These are phyloP conservation scores for Ictalurus furcatus DNA, from an alignment of 2,113 vertebrate species.

Conservation along the genomic window DNA sequence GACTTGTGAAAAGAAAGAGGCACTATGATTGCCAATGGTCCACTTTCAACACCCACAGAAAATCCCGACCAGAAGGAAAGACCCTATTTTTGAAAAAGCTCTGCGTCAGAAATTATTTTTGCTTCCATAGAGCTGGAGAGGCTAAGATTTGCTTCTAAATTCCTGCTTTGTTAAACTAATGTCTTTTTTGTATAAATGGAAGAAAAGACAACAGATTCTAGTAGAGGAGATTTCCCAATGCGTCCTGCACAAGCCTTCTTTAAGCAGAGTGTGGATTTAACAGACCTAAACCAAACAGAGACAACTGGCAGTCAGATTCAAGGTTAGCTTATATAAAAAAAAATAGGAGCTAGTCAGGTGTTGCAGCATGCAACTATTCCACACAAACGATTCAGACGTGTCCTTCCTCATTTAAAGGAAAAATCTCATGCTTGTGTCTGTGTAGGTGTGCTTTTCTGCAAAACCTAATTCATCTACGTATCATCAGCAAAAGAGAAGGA, in stretches of 20 bases:
- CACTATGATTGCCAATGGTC: slow-evolving; percentile 38
- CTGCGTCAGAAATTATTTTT: slow-evolving; percentile 36
- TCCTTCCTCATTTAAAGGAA: slow-evolving; percentile 59
- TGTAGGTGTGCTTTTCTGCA: slow-evolving; percentile 46
- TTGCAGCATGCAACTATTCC: slow-evolving; percentile 57
- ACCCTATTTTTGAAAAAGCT: slow-evolving; percentile 61
- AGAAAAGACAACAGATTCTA: slow-evolving; percentile 55
- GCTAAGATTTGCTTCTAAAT: slow-evolving; percentile 52
- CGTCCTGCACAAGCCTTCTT: slow-evolving; percentile 42
- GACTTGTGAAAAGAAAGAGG: slow-evolving; percentile 59
- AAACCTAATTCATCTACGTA: slow-evolving; percentile 54
- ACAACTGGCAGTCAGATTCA: slow-evolving; percentile 52
- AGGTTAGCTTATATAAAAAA: slow-evolving; percentile 6
- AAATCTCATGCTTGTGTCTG: slow-evolving; percentile 1
- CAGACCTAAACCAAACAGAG: slow-evolving; percentile 33
- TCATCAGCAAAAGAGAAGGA: slow-evolving; percentile 63
- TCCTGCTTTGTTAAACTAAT: slow-evolving; percentile 54
- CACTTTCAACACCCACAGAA: slow-evolving; percentile 45
- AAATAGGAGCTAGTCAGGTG: slow-evolving; percentile 52
- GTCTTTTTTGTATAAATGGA: slow-evolving; percentile 49
- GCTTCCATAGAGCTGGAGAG: neutral
- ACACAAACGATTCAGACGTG: slow-evolving; percentile 59
- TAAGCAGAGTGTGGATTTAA: slow-evolving; percentile 2
- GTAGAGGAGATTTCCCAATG: slow-evolving; percentile 65
- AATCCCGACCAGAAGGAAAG: slow-evolving; percentile 59